These are phyloP conservation scores for Tholera decimalis DNA, from an alignment of 2,888 invertebrate genomes.

Conservation along the genomic window DNA sequence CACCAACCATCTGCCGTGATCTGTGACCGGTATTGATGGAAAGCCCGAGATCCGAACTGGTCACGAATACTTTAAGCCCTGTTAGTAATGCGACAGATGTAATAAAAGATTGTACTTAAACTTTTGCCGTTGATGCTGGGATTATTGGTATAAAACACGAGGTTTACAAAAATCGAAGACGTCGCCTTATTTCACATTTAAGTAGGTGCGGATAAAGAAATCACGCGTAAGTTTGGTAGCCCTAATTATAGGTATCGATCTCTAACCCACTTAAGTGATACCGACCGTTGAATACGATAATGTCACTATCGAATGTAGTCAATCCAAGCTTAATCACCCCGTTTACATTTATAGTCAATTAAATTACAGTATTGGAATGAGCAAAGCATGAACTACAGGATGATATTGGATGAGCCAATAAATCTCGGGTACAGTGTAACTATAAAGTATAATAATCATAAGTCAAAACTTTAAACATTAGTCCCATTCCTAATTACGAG, in stretches of 20 bases:
- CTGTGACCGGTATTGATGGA: constrained; percentile 48
- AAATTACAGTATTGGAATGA: constrained; percentile 29
- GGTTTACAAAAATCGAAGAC: not conserved
- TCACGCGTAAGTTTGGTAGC: not conserved
- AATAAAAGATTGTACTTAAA: constrained; percentile 26
- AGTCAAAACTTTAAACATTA: constrained; percentile 42
- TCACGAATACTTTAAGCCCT: constrained; percentile 48
- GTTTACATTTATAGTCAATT: constrained; percentile 23
- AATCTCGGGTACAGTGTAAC: constrained; percentile 15
- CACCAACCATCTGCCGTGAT: constrained; percentile 49
- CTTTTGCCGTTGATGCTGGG: not conserved
- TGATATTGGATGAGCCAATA: constrained; percentile 13
- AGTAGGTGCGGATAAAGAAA: not conserved
- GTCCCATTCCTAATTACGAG: constrained; percentile 32
- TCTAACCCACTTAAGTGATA: constrained; percentile 25
- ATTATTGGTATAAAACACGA: not conserved
- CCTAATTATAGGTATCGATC: constrained; percentile 21
- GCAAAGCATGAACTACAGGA: not conserved
- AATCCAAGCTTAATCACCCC: constrained; percentile 14
- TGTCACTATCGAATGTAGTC: constrained; percentile 29
- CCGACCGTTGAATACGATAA: constrained; percentile 35
- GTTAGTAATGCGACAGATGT: constrained; percentile 31
- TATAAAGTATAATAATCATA: constrained; percentile 29
- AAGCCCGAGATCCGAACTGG: constrained; percentile 26
- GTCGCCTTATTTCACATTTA: no score